phyloP scores from a whole-genome alignment of 2,113 vertebrate species.

The Campylorhamphus procurvoides region DNA sequence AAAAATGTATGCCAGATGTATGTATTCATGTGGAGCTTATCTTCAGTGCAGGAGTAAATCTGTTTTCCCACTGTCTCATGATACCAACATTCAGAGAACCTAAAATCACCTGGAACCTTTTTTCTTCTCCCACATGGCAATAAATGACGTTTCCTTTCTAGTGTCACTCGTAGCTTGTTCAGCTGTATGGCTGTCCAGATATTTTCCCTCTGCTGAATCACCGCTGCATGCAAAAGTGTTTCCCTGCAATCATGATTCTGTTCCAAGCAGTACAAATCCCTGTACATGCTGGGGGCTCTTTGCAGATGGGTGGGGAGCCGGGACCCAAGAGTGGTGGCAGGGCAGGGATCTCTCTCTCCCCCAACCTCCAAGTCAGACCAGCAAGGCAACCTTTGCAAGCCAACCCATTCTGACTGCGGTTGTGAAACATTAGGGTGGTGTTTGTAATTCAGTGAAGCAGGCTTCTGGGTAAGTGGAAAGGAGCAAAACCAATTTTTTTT shows the following conservation, averaged over 20 bases:
- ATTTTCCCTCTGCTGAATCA: not conserved
- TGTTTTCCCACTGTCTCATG: not conserved
- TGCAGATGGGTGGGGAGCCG: rapidly evolving
- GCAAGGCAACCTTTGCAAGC: not conserved
- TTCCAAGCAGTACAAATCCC: not conserved
- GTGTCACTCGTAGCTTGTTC: not conserved
- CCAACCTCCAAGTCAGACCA: not conserved
- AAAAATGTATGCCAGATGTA: not conserved
- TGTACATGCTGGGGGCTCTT: rapidly evolving
- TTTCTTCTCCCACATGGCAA: not conserved
- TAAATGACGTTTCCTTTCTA: not conserved
- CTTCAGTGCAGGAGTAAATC: not conserved
- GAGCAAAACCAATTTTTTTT: not conserved
- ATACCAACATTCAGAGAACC: not conserved
- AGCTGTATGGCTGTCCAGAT: not conserved
- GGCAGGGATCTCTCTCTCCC: not conserved
- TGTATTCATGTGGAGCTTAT: not conserved
- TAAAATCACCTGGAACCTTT: not conserved
- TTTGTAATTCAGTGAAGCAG: not conserved
- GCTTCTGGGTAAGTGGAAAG: not conserved
- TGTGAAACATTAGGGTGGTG: not conserved
- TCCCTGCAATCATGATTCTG: rapidly evolving
- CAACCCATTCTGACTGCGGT: rapidly evolving
- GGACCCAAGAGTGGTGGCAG: rapidly evolving
- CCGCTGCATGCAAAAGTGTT: not conserved